These are phyloP conservation scores for Petrocephalus zakoni DNA, from an alignment of 2,113 vertebrate species.

Conservation along the genomic window DNA sequence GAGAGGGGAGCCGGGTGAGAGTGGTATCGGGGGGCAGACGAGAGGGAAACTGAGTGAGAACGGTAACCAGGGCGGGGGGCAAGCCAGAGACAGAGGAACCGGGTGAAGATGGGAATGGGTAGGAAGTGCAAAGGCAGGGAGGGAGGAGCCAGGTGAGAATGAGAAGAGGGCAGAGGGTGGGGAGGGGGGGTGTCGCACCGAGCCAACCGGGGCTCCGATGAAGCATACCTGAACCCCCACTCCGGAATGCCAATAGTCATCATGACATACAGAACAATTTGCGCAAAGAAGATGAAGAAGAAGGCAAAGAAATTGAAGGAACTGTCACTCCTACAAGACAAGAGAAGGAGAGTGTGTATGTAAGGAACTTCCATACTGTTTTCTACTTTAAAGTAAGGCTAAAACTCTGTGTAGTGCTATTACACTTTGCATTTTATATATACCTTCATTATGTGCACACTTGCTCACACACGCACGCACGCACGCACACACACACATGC, in stretches of 20 bases:
- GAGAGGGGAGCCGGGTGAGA: neutral
- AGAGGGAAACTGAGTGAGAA: neutral
- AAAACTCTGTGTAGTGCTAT: neutral
- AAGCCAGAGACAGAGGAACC: neutral
- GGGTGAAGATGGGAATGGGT: no score
- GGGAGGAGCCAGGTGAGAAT: neutral
- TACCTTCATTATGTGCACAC: neutral
- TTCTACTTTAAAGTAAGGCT: neutral
- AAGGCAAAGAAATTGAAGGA: conserved; percentile 97
- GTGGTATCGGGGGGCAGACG: neutral
- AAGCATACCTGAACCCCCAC: conserved; percentile 85
- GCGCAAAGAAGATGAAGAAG: conserved; percentile 94
- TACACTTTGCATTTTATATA: neutral
- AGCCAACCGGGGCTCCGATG: neutral
- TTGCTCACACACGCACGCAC: no score
- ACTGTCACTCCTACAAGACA: conserved; percentile 81
- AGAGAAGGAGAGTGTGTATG: neutral
- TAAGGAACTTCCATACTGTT: neutral
- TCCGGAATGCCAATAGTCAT: conserved; percentile 88
- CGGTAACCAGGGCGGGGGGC: neutral
- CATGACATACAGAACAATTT: conserved; percentile 77
- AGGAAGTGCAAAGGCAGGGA: no score
- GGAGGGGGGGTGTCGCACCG: neutral
- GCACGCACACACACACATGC: neutral
- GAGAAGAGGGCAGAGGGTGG: neutral